These are phyloP conservation scores for Notocelia uddmanniana DNA, from an alignment of 2,888 invertebrate genomes.

Conservation along the genomic window DNA sequence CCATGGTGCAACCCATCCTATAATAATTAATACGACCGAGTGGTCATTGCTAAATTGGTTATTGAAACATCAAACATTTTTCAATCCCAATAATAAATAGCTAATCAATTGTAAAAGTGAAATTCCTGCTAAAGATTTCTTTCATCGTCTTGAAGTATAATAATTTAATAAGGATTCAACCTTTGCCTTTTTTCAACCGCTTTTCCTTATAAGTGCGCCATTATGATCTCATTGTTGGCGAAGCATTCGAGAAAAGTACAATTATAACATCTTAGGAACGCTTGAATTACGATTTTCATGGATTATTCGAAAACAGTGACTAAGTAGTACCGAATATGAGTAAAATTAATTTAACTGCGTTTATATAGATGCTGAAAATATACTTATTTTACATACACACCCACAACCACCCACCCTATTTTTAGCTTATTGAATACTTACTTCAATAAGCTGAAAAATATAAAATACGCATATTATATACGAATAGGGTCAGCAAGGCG, in stretches of 20 bases:
- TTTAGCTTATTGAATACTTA: no score
- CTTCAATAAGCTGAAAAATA: no score
- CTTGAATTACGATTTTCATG: not conserved
- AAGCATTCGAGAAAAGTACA: not conserved
- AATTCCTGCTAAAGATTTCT: not conserved
- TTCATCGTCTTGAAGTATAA: not conserved
- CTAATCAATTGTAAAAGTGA: not conserved
- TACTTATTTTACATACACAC: no score
- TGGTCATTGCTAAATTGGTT: not conserved
- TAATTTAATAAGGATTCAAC: not conserved
- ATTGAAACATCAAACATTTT: not conserved
- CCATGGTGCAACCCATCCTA: no score
- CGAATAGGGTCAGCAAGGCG: no score
- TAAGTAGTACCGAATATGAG: no score
- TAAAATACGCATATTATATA: no score
- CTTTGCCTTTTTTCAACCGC: not conserved
- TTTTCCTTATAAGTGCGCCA: not conserved
- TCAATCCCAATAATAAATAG: not conserved
- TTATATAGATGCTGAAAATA: no score
- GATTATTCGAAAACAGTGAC: not conserved
- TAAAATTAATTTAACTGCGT: no score
- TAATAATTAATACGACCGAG: no score
- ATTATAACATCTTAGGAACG: not conserved
- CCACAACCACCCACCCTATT: no score
- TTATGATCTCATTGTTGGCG: not conserved